Percentiles rank a stretch among this genome's conserved stretches.
These are phyloP conservation scores for Mola mola DNA, from an alignment of 2,113 vertebrate species.

Conservation along the genomic window DNA sequence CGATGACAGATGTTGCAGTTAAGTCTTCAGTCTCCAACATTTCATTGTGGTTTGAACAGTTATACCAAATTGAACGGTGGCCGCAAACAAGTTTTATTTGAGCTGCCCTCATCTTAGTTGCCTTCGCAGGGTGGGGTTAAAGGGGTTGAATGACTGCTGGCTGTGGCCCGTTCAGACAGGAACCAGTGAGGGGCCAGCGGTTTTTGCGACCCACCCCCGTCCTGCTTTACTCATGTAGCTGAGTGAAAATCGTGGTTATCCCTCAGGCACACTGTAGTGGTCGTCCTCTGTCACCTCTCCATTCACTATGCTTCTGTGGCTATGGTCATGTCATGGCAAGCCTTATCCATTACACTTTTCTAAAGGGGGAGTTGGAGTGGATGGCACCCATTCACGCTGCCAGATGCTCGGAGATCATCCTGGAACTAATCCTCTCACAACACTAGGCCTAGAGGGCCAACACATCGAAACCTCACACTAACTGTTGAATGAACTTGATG, in stretches of 20 bases:
- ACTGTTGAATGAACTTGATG: constrained; percentile 58
- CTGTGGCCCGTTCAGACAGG: constrained; percentile 24
- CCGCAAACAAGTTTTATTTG: constrained; percentile 53
- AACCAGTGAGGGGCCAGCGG: constrained; percentile 36
- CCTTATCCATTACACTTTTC: constrained; percentile 67
- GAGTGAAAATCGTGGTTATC: constrained; percentile 56
- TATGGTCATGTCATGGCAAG: constrained; percentile 64
- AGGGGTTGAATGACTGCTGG: constrained; percentile 65
- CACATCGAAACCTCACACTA: constrained; percentile 76
- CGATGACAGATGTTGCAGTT: constrained; percentile 25
- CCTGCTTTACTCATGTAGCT: constrained; percentile 70
- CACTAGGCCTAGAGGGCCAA: constrained; percentile 66
- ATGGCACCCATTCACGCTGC: constrained; percentile 75
- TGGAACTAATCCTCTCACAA: constrained; percentile 64
- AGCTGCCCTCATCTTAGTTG: constrained; percentile 80
- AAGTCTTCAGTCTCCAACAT: constrained; percentile 42
- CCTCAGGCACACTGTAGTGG: constrained; percentile 62
- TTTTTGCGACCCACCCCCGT: constrained; percentile 43
- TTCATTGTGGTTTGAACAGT: constrained; percentile 73
- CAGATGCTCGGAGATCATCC: constrained; percentile 71
- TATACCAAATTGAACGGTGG: constrained; percentile 73
- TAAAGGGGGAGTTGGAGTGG: constrained; percentile 14
- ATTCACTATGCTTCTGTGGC: constrained; percentile 63
- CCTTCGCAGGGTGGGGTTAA: constrained; percentile 76
- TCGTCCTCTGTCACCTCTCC: constrained; percentile 47